phyloP scores from a whole-genome alignment of 2,113 vertebrate species.

The Solea solea region DNA sequence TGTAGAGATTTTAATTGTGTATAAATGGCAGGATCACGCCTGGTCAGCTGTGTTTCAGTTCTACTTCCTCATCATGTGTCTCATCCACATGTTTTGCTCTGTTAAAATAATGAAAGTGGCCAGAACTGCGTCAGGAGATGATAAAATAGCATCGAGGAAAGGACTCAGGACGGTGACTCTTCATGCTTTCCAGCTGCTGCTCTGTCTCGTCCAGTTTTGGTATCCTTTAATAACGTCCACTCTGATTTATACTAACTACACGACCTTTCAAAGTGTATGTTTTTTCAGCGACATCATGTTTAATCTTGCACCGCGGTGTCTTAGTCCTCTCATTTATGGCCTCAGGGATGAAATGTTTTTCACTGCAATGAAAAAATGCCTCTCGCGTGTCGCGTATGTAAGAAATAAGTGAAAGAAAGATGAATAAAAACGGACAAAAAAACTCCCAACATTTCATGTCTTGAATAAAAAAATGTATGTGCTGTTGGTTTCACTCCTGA shows the following conservation, averaged over 20 bases:
- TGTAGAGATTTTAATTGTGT: neutral
- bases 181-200: constrained; percentile 60
- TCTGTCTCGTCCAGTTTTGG: constrained; percentile 58
- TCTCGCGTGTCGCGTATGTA: constrained; percentile 2
- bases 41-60: neutral
- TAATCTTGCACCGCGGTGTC: constrained; percentile 43
- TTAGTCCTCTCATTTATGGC: neutral
- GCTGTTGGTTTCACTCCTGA: too few species aligned
- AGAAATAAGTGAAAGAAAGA: neutral
- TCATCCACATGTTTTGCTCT: neutral
- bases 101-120: constrained; percentile 9
- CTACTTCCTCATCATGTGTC: neutral
- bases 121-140: constrained; percentile 9
- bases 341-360: constrained; percentile 30
- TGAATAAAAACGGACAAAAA: neutral
- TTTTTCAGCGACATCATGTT: constrained; percentile 54
- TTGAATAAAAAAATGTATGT: too few species aligned
- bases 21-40: neutral
- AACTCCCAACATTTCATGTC: too few species aligned
- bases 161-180: constrained; percentile 58
- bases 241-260: constrained; percentile 10
- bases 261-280: neutral
- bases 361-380: constrained; percentile 31
- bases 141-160: constrained; percentile 43
- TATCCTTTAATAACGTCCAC: constrained; percentile 50